phyloP scores from a whole-genome alignment of 1,140 invertebrate species.

The Lamellibrachia luymesi region DNA sequence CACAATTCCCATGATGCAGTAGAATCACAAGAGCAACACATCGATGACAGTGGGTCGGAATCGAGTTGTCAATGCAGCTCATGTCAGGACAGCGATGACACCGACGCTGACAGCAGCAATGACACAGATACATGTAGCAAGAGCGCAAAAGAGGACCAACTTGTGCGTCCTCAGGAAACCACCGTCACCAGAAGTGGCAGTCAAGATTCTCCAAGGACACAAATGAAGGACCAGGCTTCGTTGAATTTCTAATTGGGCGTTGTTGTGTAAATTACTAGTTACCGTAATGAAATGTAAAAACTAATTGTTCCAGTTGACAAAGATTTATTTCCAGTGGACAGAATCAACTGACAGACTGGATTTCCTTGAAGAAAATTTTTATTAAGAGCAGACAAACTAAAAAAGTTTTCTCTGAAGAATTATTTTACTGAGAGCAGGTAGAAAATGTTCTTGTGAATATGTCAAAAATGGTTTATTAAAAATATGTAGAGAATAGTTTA shows the following conservation, averaged over 20 bases:
- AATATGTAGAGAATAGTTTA: neutral
- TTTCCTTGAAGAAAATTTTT: neutral
- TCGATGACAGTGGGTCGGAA: neutral
- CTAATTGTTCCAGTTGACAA: neutral
- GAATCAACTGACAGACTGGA: neutral
- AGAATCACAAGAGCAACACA: neutral
- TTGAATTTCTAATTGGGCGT: neutral
- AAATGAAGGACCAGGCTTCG: neutral
- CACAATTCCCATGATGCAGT: neutral
- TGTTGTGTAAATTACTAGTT: neutral
- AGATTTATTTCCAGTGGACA: neutral
- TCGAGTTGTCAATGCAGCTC: neutral
- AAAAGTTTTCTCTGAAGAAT: neutral
- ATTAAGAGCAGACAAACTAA: neutral
- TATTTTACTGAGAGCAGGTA: neutral
- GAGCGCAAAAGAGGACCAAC: neutral
- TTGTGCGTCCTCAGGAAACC: neutral
- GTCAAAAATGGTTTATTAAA: neutral
- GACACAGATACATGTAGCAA: neutral
- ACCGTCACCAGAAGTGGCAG: no score
- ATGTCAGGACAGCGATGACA: neutral
- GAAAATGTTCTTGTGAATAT: neutral
- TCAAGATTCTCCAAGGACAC: neutral
- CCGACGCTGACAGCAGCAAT: neutral
- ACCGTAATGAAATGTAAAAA: neutral